Percentiles rank a stretch among this genome's conserved stretches.
Conservation (phyloP, 2,113 vertebrate species). For the Pelecanus crispus region DNA sequence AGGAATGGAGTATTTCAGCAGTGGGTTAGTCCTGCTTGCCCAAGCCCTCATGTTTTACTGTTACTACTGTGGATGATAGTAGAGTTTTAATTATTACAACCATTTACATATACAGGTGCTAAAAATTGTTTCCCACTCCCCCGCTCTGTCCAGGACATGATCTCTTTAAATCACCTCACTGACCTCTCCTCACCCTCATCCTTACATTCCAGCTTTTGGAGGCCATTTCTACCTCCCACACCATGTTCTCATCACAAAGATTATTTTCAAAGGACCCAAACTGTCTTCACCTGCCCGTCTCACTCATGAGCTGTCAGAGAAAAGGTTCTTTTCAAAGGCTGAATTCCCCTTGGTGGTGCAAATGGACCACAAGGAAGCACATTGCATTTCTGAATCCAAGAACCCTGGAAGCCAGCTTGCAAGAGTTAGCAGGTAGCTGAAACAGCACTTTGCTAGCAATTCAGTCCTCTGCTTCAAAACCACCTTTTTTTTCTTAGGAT, state of each 20-base stretch:
- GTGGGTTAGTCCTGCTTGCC: background rate
- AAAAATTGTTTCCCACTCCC: background rate
- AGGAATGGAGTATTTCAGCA: conserved; percentile 18
- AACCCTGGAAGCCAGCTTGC: background rate
- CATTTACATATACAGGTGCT: background rate
- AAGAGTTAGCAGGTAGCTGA: background rate
- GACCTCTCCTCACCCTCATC: background rate
- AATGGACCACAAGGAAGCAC: background rate
- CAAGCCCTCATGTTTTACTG: background rate
- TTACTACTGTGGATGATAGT: background rate
- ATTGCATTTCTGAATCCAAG: background rate
- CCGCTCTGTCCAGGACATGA: background rate
- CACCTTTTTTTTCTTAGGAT: background rate
- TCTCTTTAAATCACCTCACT: background rate
- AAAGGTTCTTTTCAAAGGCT: background rate
- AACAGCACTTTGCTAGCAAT: background rate
- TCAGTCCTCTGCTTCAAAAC: background rate
- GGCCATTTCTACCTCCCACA: background rate
- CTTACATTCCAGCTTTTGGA: background rate
- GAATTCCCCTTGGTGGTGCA: background rate
- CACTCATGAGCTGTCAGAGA: background rate
- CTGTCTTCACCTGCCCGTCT: background rate
- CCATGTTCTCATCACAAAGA: background rate
- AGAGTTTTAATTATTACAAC: conserved; percentile 1
- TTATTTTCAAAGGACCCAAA: background rate